Base-by-base conservation (phyloP, 2,888 invertebrate species). In the Melitaea athalia region DNA sequence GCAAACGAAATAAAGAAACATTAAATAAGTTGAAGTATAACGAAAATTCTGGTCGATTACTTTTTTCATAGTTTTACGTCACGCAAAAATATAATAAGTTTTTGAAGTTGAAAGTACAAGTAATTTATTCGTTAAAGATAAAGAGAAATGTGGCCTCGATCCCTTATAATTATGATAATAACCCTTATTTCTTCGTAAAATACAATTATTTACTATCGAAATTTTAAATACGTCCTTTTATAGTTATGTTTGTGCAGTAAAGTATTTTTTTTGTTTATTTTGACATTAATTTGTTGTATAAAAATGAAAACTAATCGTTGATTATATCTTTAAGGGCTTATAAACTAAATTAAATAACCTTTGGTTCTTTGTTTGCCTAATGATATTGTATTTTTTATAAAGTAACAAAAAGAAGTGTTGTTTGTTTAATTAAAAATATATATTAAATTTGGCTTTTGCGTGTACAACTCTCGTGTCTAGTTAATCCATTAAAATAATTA, bases 51-150 rank as follows among this genome's bases (percentile, higher is more conserved):
- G 8, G 42, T 10, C 55, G 55, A 64, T 68, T 60, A 59, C 64
- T 64, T 67, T 70, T 24, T 68, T 67, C 70, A 71, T 71, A 65
- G 68, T 68, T 60, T 50, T 67, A 61, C 63, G 59, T 64, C 69
- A 72, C 69, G 64, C 64, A 61, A 72, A 64, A 69, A 47, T 24
- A 64, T 64, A 64, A 64, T 72, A 67, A 69, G 52, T 67, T 69
- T 69, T 59, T 12, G 31, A 72, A 67, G 61, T 67, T 62, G 61
- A 62, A 67, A 67, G 47, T 66, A 63, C 49, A 63, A 64, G 64
- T 69, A 69, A 69, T 69, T 72, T 67, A 59, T 64, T 33, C 47
- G 67, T 63, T 64, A 57, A 45, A 69, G 65, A 67, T 69, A 67
- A 72, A 63, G 42, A 50, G 42, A 69, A 72, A 67, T 69, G 69